phyloP scores from a whole-genome alignment of 1,140 invertebrate species.

The Latrodectus geometricus region DNA sequence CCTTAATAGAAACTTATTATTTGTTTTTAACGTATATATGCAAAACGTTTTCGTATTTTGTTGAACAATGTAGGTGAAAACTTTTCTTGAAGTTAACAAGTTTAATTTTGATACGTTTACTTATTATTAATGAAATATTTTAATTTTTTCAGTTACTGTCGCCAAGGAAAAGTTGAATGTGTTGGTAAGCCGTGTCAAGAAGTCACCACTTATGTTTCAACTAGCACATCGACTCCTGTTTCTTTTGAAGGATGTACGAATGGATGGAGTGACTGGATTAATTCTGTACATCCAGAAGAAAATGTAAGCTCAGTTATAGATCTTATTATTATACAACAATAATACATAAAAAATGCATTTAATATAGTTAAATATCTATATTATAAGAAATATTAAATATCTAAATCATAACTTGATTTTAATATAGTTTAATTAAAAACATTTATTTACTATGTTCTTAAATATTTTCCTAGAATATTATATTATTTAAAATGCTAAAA shows the following conservation, averaged over 20 bases:
- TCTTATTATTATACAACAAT: not conserved
- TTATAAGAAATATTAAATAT: too few species aligned
- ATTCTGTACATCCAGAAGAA: constrained; percentile 66
- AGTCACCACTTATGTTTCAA: not conserved
- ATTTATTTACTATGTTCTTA: too few species aligned
- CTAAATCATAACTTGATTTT: too few species aligned
- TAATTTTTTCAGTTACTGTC: constrained; percentile 73
- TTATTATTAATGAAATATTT: not conserved
- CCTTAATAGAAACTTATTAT: too few species aligned
- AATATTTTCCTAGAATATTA: too few species aligned
- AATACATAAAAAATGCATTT: too few species aligned
- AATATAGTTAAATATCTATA: too few species aligned
- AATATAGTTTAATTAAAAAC: too few species aligned
- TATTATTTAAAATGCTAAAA: too few species aligned
- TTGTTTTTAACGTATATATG: too few species aligned
- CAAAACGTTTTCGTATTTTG: too few species aligned
- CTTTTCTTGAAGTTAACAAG: not conserved
- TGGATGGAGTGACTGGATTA: constrained; percentile 84
- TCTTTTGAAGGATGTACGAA: constrained; percentile 70
- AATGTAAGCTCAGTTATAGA: constrained; percentile 16
- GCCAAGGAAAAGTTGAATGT: constrained; percentile 77
- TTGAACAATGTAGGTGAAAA: not conserved
- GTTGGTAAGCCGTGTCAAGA: constrained; percentile 74
- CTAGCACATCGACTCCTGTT: constrained; percentile 30
- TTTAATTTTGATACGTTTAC: not conserved